Base-by-base conservation (phyloP, 2,113 vertebrate genomes). In the Emberiza fucata region DNA sequence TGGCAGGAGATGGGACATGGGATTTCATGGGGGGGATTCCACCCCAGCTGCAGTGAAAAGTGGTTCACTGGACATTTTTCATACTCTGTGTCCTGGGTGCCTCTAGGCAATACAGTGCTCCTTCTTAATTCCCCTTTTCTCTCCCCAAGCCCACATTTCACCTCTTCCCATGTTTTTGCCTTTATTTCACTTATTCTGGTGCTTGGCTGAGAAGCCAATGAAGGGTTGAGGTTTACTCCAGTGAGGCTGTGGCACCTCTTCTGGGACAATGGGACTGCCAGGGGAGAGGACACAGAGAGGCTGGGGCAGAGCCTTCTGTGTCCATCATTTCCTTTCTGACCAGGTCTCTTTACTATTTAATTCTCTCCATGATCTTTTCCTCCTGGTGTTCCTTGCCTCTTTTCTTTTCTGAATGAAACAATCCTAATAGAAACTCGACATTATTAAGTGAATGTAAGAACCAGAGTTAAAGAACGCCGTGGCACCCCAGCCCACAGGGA, bases 391-490 rank as follows among this genome's bases (percentile, higher is more conserved):
- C 11, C 23, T 61, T 59, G 31, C 47, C 27, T 75, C 71, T 31
- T 78, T 75, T 27, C 22, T 59, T 86, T 47, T n/a, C 24, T 47
- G 51, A 72, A 47, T 7, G 11, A 16, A 61, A 28, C 7, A 29
- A 33, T 8, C 18, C 9, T 6, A 11, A 27, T 5, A 66, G 54
- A 50, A 50, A 18, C 17, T 40, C 7, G 40, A 4, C 15, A 7
- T 20, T 14, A 11, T 40, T 44, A 33, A 63, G 35, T 42, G 29
- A 47, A 31, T 22, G 8, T 40, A 4, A 59, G 73, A 86, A 40
- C 29, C 70, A 31, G n/a, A 68, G 17, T 8, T n/a, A n/a, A n/a
- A n/a, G n/a, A n/a, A n/a, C n/a, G 3, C 16, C 0, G 0, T 27
- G 24, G 31, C 28, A 73, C 14, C 28, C 1, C 2, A 80, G 59